phyloP scores from a whole-genome alignment of 53 echinoderm and acorn worm genomes.

The Crossaster papposus region DNA sequence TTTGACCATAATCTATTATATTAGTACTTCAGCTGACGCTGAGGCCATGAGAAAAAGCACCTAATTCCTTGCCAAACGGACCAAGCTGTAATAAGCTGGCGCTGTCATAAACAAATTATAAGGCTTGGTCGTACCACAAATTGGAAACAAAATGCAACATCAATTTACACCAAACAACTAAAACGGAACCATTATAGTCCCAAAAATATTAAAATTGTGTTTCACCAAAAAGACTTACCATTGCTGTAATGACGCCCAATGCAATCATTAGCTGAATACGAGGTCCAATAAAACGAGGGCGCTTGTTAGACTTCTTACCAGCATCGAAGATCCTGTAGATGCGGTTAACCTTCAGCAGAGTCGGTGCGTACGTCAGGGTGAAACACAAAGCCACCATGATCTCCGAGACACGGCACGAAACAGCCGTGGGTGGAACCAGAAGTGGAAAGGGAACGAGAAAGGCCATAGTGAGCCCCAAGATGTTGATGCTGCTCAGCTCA shows the following conservation, averaged over 20 bases:
- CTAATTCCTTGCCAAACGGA: too few relatives aligned
- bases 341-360: conserved; percentile 59
- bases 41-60: too few relatives aligned
- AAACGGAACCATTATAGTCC: too few relatives aligned
- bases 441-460: conserved; percentile 46
- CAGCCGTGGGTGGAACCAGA: conserved; percentile 40
- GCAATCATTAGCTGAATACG: conserved; percentile 33
- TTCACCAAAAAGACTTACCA: conserved; percentile 12
- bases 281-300: conserved; percentile 54
- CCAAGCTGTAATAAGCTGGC: too few relatives aligned
- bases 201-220: neutral
- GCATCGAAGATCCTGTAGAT: conserved; percentile 63
- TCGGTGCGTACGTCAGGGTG: conserved; percentile 64
- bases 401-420: conserved; percentile 45
- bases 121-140: too few relatives aligned
- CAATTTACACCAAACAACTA: too few relatives aligned
- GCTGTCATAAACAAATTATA: too few relatives aligned
- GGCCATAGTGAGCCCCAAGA: conserved; percentile 53
- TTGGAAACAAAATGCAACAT: too few relatives aligned
- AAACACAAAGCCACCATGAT: conserved; percentile 52
- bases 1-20: too few relatives aligned
- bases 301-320: conserved; percentile 63
- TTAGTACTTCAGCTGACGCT: too few relatives aligned
- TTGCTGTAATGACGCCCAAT: neutral
- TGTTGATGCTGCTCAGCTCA: conserved; percentile 66